Evolutionary conservation across 2,888 invertebrate genomes (phyloP).

Genomic region (Pandemis cinnamomeana): DNA sequence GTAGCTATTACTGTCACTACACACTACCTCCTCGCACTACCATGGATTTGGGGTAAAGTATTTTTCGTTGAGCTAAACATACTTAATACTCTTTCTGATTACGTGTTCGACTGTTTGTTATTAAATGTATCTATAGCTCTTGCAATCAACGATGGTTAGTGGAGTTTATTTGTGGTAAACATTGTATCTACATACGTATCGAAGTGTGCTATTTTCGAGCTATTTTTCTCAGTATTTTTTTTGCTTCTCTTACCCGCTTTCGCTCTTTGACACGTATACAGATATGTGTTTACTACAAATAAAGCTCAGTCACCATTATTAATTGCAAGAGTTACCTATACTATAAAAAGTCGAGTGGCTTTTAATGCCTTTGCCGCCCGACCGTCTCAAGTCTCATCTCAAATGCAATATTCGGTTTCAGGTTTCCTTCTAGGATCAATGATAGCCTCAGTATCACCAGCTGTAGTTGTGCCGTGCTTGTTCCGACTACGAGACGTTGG

Average conservation of each 20-base stretch:
- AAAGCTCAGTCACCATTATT: no score
- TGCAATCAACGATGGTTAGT: background rate
- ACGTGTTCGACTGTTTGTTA: background rate
- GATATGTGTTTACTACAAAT: no score
- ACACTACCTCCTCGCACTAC: slow-evolving; percentile 88
- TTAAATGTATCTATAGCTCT: background rate
- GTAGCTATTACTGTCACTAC: slow-evolving; percentile 85
- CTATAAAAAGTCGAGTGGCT: background rate
- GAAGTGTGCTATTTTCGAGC: no score
- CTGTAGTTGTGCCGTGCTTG: slow-evolving; percentile 94
- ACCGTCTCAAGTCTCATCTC: background rate
- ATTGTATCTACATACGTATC: no score
- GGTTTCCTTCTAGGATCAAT: slow-evolving; percentile 89
- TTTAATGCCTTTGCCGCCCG: background rate
- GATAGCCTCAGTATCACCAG: slow-evolving; percentile 94
- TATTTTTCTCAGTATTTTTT: no score
- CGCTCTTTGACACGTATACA: no score
- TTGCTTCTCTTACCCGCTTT: no score
- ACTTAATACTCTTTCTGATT: no score
- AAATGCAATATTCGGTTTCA: slow-evolving; percentile 49
- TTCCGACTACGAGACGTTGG: slow-evolving; percentile 88
- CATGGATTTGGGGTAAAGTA: slow-evolving; percentile 89
- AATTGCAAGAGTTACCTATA: background rate
- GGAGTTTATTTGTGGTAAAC: no score
- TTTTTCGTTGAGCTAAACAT: background rate